Evolutionary conservation across 2,888 invertebrate species (phyloP), one percentile per base, ranked within the genome.

Genomic region (Cyclophora punctaria): DNA sequence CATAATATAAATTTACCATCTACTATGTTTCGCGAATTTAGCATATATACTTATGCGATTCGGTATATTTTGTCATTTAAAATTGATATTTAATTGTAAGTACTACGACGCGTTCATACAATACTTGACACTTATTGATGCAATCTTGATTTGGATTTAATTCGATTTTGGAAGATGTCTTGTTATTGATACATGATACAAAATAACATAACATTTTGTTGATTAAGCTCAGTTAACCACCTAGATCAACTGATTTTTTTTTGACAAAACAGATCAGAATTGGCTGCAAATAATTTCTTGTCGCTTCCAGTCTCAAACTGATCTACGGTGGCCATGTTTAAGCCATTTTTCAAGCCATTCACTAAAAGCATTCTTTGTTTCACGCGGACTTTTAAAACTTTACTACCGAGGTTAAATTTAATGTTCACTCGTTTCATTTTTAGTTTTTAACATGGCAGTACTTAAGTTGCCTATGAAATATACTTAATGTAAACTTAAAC

Each of bases 291-390:
- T 20, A 20, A 20, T 20, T 20, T 20, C 20, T 20, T 20, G n/a
- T 4, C 54, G 34, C 41, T 49, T 70, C 67, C 45, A 68, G 64
- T 7, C 5, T 4, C 7, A 34, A 44, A 41, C 2, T 48, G 55
- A 53, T 59, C 59, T 6, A 3, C 34, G 52, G 3, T 33, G 47
- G 53, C 48, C 51, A 55, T 62, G 62, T 56, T 53, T 58, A 65
- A 64, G 63, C 66, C 63, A 69, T 69, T 72, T 71, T 70, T 71
- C 67, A 71, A 63, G 60, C 60, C 52, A 66, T 66, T 71, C 63
- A 57, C 62, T 72, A 61, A 69, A 65, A 64, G 64, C 64, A 59
- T 67, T 68, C 69, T 71, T 73, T 71, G 73, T 70, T 67, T 66
- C 54, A 52, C 53, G 58, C 49, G 52, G 56, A 57, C 59, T 63